Evolutionary conservation across 2,888 invertebrate species (phyloP).

Genomic region (Pemphredon lugubris): DNA sequence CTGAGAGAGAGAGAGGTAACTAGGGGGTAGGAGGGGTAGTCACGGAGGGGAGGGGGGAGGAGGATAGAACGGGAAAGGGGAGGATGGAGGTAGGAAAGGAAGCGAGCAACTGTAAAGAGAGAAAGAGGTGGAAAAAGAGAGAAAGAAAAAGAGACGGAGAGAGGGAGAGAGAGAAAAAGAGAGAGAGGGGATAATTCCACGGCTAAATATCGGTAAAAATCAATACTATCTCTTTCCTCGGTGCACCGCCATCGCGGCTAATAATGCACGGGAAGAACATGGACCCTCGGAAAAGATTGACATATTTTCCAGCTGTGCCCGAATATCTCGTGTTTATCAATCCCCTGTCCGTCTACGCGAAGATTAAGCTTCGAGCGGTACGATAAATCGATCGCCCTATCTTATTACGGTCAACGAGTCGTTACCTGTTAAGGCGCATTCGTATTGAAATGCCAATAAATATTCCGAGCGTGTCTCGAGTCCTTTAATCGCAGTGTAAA

Average conservation of each 20-base stretch:
- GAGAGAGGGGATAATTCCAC: conserved; percentile 77
- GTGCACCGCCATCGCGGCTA: conserved; percentile 67
- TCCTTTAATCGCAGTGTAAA: no score
- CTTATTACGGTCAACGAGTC: no score
- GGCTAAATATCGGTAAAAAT: conserved; percentile 80
- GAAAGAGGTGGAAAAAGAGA: conserved; percentile 44
- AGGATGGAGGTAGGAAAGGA: conserved; percentile 59
- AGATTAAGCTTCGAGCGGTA: not conserved
- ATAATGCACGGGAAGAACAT: conserved; percentile 68
- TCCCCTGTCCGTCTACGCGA: not conserved
- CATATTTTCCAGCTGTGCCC: conserved; percentile 22
- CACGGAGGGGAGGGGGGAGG: conserved; percentile 41
- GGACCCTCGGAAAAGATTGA: conserved; percentile 27
- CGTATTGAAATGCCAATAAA: no score
- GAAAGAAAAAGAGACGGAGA: conserved; percentile 44
- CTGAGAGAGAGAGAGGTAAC: conserved; percentile 32
- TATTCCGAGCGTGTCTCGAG: no score
- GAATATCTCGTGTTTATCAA: not conserved
- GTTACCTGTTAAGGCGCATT: no score
- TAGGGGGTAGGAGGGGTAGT: conserved; percentile 45
- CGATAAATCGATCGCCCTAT: not conserved
- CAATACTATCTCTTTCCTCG: conserved; percentile 78
- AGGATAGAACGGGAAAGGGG: conserved; percentile 63
- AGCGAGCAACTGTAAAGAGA: conserved; percentile 49
- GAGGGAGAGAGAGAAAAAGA: conserved; percentile 44